Base-by-base conservation (phyloP, 2,113 vertebrate genomes). In the Cyphomyrus plagiostoma region DNA sequence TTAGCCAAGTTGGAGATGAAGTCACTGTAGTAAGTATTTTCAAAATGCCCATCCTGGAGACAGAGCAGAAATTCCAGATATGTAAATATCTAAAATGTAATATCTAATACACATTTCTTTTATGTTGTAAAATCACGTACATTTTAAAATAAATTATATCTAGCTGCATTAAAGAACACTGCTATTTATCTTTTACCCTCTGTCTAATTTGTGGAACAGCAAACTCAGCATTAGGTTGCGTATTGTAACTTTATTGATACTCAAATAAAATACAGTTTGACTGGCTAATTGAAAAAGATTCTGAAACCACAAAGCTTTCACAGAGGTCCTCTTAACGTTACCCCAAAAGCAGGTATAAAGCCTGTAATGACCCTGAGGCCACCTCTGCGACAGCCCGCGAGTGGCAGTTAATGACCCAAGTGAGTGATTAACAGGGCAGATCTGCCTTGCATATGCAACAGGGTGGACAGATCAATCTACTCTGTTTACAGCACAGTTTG, bases 21-120 rank as follows among this genome's bases (percentile, higher is more conserved):
- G 42, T 96, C 92, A 0, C 96, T 98, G 92, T 98, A 99, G 93
- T 98, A 98, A 0, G 96, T 96, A 88, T 99, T 99, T 92, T 99
- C 98, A 11, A 95, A 95, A 62, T 97, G 93, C 0, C 96, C 95
- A 0, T 96, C 95, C 98, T 99, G 90, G 80, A 94, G 91, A 90
- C 3, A 89, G 90, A 4, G 86, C 89, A 90, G 90, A 49, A 0
- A 62, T 2, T n/a, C 2, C 70, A 46, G 66, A 90, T 17, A 91
- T n/a, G n/a, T n/a, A n/a, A n/a, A n/a, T n/a, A n/a, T n/a, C n/a
- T n/a, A n/a, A n/a, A n/a, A n/a, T n/a, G n/a, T n/a, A n/a, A n/a
- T 74, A 13, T 74, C 11, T 74, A 30, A 74, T 35, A 10, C 10
- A 74, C 9, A 74, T 30, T 74, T 26, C 66, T 62, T 62, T 62